A percentile compares a stretch with the other conserved stretches of the same genome.
phyloP scores from a whole-genome alignment of 2,888 invertebrate species.

The Nematopogon swammerdamellus region DNA sequence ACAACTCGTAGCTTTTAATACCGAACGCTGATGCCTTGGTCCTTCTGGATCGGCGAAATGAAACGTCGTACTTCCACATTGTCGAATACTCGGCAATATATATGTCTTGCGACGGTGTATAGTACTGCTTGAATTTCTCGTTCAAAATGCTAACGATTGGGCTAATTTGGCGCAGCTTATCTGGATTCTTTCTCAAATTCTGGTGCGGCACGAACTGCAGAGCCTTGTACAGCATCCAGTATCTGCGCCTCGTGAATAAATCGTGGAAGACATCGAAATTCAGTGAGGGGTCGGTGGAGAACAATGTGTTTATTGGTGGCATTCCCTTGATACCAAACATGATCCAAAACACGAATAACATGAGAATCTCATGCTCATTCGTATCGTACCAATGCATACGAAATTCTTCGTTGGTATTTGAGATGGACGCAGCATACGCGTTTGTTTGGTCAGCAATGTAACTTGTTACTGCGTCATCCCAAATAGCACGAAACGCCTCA shows the following conservation, averaged over 20 bases:
- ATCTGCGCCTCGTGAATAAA: background rate
- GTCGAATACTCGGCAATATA: no score
- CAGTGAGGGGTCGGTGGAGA: background rate
- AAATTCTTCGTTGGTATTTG: no score
- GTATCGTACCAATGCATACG: no score
- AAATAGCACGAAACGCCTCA: no score
- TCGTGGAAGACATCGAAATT: background rate
- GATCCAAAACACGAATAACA: no score
- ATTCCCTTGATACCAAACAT: no score
- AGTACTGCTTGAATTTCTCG: conserved; percentile 6
- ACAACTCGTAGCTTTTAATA: conserved; percentile 15
- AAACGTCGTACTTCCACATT: background rate
- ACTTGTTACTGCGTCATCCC: no score
- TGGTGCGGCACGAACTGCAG: background rate
- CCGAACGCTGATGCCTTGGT: conserved; percentile 10
- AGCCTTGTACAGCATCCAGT: background rate
- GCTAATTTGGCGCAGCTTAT: conserved; percentile 4
- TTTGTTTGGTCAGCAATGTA: no score
- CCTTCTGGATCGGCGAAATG: no score
- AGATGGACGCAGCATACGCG: no score
- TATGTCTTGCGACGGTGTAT: conserved; percentile 4
- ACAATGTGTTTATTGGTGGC: conserved; percentile 2
- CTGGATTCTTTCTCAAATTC: background rate
- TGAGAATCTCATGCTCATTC: no score
- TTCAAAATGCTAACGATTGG: conserved; percentile 7